Conservation (phyloP, 2,888 invertebrate species). For the Caenorhabditis becei region DNA sequence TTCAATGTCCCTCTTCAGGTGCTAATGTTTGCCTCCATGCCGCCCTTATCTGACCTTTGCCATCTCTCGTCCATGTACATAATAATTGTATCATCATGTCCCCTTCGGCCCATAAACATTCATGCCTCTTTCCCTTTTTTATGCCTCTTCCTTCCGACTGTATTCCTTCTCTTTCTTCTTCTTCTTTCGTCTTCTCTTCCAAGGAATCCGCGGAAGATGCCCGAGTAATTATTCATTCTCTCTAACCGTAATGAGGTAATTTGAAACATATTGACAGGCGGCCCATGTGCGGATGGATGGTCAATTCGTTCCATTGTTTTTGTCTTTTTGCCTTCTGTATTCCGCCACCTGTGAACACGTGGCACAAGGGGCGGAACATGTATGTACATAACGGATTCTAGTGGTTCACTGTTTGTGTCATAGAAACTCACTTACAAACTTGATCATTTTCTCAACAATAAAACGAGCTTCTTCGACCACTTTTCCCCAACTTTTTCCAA, state of each 20-base stretch:
- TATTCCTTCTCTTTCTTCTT: background rate
- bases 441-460: too few relatives aligned
- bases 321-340: background rate
- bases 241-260: constrained; percentile 54
- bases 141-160: constrained; percentile 4
- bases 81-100: constrained; percentile 50
- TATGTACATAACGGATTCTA: too few relatives aligned
- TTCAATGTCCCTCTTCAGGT: constrained; percentile 7
- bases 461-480: too few relatives aligned
- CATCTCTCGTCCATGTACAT: constrained; percentile 28
- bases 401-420: too few relatives aligned
- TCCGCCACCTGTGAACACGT: constrained; percentile 2
- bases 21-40: constrained; percentile 12
- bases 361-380: background rate
- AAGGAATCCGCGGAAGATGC: background rate
- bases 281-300: constrained; percentile 23
- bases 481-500: too few relatives aligned
- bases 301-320: constrained; percentile 39
- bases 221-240: constrained; percentile 23
- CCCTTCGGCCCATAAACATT: constrained; percentile 36
- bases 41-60: constrained; percentile 59
- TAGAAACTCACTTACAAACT: too few relatives aligned
- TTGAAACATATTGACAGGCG: constrained; percentile 53
- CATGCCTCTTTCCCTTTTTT: constrained; percentile 24
- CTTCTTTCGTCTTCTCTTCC: constrained; percentile 3